phyloP scores from a whole-genome alignment of 2,113 vertebrate genomes.

The Hassar affinis region DNA sequence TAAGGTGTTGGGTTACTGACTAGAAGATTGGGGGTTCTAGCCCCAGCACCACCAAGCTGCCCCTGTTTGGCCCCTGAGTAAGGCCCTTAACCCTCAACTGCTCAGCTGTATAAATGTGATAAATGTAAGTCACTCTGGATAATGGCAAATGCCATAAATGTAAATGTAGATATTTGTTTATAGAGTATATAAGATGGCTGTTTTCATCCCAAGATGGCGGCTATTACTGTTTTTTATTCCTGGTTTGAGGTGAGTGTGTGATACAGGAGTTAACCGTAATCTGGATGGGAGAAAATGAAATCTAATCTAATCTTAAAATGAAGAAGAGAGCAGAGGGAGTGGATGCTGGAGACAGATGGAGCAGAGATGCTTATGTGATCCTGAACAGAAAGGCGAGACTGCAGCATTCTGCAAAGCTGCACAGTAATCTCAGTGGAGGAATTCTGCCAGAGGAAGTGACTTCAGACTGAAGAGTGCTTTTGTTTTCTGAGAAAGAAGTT shows the following conservation, averaged over 20 bases:
- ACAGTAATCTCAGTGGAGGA: not conserved
- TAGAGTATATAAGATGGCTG: not conserved
- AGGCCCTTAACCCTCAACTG: too few species aligned
- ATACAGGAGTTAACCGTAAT: not conserved
- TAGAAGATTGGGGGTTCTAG: too few species aligned
- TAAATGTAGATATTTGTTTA: not conserved
- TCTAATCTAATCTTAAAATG: not conserved
- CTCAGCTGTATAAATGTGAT: too few species aligned
- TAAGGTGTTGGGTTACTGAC: too few species aligned
- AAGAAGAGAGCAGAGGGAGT: not conserved
- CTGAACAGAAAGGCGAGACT: conserved; percentile 14
- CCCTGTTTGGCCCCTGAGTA: too few species aligned
- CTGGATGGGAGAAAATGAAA: conserved; percentile 11
- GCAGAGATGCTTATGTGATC: not conserved
- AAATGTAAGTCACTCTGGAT: too few species aligned
- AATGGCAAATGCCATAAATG: too few species aligned
- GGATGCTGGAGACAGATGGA: conserved; percentile 33
- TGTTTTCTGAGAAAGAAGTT: too few species aligned
- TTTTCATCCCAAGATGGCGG: not conserved
- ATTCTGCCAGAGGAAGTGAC: not conserved
- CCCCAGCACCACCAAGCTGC: too few species aligned
- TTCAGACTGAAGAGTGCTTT: not conserved
- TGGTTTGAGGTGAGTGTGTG: not conserved
- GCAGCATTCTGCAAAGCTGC: conserved; percentile 1
- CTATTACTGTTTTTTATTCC: not conserved